A percentile compares a stretch with the other conserved stretches of the same genome.
Conservation (phyloP, 2,113 vertebrate genomes). For the Gallinago undulata region DNA sequence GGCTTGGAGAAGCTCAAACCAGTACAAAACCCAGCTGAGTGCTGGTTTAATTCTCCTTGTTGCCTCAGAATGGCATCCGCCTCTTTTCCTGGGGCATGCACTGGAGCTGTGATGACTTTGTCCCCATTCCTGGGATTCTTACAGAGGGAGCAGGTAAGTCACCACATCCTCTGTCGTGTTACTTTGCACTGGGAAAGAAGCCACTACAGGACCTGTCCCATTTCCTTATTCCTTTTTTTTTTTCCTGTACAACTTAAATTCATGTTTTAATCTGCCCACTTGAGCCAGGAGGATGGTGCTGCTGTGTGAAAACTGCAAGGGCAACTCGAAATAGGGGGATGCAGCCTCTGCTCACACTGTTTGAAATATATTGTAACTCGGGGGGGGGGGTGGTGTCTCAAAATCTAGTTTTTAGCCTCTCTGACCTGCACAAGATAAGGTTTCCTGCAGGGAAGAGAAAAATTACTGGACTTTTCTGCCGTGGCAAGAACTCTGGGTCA, state of each 20-base stretch:
- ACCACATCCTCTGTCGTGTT: background rate
- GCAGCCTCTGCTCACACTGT: background rate
- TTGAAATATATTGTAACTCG: background rate
- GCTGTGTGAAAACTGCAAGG: background rate
- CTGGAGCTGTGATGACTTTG: background rate
- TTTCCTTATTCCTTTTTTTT: background rate
- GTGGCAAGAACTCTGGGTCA: background rate
- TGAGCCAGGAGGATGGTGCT: background rate
- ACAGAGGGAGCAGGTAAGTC: background rate
- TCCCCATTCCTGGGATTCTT: constrained; percentile 28
- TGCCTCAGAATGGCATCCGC: background rate
- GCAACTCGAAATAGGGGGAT: background rate
- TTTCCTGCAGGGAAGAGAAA: background rate
- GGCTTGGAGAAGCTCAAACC: background rate
- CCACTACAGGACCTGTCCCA: background rate
- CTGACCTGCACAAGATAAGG: background rate
- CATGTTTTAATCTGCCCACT: background rate
- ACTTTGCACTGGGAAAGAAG: background rate
- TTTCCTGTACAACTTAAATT: background rate
- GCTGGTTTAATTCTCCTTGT: background rate
- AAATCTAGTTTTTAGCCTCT: background rate
- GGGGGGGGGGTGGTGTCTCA: rapidly evolving
- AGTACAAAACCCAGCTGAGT: background rate
- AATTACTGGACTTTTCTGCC: background rate
- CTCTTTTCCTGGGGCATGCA: background rate